Conservation (phyloP, 2,888 invertebrate genomes). For the Mellilla xanthometata region DNA sequence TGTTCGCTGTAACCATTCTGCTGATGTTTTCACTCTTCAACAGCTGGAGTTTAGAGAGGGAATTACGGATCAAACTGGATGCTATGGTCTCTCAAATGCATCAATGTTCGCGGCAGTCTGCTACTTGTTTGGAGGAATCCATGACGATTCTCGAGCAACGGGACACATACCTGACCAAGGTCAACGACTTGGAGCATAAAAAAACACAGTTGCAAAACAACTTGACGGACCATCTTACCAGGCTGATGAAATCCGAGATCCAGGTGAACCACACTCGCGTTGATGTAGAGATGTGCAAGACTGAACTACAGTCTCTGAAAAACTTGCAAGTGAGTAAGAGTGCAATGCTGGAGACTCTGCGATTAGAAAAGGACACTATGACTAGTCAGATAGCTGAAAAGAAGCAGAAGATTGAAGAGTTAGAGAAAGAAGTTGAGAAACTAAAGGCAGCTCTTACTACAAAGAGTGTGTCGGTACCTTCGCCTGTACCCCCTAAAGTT, state of each 20-base stretch:
- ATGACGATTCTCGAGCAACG: conserved; percentile 65
- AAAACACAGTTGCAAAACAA: conserved; percentile 57
- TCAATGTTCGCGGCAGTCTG: conserved; percentile 68
- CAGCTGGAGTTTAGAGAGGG: conserved; percentile 71
- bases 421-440: conserved; percentile 65
- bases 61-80: conserved; percentile 60
- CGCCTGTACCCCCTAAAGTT: conserved; percentile 54
- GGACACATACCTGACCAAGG: conserved; percentile 60
- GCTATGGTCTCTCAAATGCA: conserved; percentile 65
- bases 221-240: conserved; percentile 52
- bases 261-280: conserved; percentile 64
- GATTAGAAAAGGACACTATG: conserved; percentile 70
- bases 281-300: conserved; percentile 68
- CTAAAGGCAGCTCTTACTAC: conserved; percentile 62
- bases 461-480: conserved; percentile 57
- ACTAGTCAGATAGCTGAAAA: conserved; percentile 62
- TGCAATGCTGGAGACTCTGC: conserved; percentile 68
- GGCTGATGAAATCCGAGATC: conserved; percentile 58
- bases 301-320: conserved; percentile 71
- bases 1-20: conserved; percentile 68
- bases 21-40: conserved; percentile 74
- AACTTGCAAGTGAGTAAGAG: conserved; percentile 73
- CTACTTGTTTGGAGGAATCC: conserved; percentile 69
- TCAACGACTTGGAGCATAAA: conserved; percentile 60
- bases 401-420: conserved; percentile 63